Evolutionary conservation across 1,140 invertebrate genomes (phyloP).

Genomic region (Bombus cullumanus): DNA sequence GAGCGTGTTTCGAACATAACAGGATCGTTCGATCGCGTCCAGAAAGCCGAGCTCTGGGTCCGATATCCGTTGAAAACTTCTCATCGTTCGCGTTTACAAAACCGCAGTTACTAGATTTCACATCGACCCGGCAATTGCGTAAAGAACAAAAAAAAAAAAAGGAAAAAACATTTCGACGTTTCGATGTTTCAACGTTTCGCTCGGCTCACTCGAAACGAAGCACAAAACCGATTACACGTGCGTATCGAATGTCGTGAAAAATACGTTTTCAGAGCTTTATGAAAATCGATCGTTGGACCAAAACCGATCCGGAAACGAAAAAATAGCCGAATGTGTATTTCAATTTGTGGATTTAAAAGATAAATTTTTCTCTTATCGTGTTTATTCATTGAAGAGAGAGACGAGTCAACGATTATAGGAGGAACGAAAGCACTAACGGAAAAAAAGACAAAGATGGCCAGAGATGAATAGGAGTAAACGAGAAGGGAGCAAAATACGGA

Average conservation of each 20-base stretch:
- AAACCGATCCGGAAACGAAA: not conserved
- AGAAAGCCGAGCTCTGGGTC: not conserved
- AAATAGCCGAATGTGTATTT: too few relatives aligned
- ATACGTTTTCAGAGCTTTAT: not conserved
- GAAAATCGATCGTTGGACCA: not conserved
- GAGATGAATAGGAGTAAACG: not conserved
- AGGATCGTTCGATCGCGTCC: not conserved
- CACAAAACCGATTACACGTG: constrained; percentile 12
- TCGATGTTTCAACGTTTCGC: not conserved
- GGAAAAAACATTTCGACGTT: not conserved
- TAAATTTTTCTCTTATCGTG: too few relatives aligned
- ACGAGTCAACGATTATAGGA: too few relatives aligned
- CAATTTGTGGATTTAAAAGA: too few relatives aligned
- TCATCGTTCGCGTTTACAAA: not conserved
- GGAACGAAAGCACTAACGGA: too few relatives aligned
- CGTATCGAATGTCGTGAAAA: not conserved
- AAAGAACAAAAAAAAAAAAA: not conserved
- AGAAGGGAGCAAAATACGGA: constrained; percentile 8
- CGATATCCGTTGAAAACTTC: constrained; percentile 16
- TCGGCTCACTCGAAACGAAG: not conserved
- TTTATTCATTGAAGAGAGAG: too few relatives aligned
- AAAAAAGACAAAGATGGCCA: not conserved
- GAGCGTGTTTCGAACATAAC: constrained; percentile 28
- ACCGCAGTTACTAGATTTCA: constrained; percentile 23
- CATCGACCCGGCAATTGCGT: not conserved